Evolutionary conservation across 2,797 vertebrate genomes (phyloP).

Genomic region (Sciurus vulgaris): DNA sequence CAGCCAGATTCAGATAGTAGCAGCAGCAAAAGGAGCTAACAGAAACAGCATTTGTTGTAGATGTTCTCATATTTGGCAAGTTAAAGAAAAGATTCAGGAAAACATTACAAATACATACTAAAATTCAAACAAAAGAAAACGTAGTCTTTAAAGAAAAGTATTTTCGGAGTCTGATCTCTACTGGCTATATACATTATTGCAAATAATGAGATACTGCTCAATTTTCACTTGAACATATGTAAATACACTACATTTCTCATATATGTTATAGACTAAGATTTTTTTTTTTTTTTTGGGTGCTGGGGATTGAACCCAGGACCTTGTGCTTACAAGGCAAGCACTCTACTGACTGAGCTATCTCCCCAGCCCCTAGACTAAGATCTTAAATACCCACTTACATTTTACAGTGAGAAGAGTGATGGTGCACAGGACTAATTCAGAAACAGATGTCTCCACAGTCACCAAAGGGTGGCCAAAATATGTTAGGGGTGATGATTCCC

Average conservation of each 20-base stretch:
- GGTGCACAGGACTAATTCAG: neutral
- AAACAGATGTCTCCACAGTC: neutral
- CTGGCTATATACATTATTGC: neutral
- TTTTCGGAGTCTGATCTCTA: conserved; percentile 53
- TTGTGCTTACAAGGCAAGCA: too few relatives aligned
- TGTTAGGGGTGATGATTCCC: neutral
- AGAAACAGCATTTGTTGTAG: neutral
- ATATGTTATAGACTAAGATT: neutral
- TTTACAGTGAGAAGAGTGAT: neutral
- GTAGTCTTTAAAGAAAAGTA: neutral
- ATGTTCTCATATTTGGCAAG: neutral
- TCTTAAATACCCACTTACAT: neutral
- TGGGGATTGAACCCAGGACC: too few relatives aligned
- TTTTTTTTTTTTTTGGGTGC: neutral
- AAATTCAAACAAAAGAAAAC: conserved; percentile 37
- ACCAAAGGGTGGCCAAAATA: neutral
- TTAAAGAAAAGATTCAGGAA: conserved; percentile 35
- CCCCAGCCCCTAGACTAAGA: neutral
- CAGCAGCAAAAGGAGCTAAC: neutral
- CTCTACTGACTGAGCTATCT: too few relatives aligned
- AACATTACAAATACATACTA: conserved; percentile 19
- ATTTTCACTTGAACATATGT: neutral
- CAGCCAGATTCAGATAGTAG: neutral
- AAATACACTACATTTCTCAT: neutral
- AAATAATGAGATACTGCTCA: neutral